These are phyloP conservation scores for Euzetes globulus DNA, from an alignment of 2,888 invertebrate genomes.

Conservation along the genomic window DNA sequence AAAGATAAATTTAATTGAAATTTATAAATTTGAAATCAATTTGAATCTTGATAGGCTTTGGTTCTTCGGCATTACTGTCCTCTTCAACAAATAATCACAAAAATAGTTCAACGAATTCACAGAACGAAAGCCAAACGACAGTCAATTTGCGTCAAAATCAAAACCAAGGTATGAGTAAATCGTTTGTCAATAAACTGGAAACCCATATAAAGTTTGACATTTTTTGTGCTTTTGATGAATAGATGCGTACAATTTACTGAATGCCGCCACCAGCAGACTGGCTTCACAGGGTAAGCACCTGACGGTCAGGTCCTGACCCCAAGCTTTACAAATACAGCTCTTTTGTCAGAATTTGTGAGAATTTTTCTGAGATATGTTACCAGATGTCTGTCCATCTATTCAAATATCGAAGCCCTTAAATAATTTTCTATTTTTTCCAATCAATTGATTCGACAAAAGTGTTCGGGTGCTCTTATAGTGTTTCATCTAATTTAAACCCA, in stretches of 20 bases:
- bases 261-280: slow-evolving; percentile 41
- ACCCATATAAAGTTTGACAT: background rate
- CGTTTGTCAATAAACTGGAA: background rate
- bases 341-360: too few species aligned
- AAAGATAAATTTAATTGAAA: too few species aligned
- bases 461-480: too few species aligned
- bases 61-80: background rate
- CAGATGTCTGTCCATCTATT: too few species aligned
- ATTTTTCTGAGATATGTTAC: too few species aligned
- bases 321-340: too few species aligned
- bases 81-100: background rate
- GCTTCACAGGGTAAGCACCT: slow-evolving; percentile 42
- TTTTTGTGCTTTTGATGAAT: slow-evolving; percentile 30
- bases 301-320: too few species aligned
- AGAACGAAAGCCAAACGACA: slow-evolving; percentile 21
- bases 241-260: slow-evolving; percentile 42
- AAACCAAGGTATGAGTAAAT: background rate
- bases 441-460: too few species aligned
- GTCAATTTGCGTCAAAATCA: background rate
- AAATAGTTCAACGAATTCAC: slow-evolving; percentile 36
- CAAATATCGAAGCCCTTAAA: too few species aligned
- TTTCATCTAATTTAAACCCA: too few species aligned
- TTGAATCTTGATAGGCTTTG: background rate
- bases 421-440: too few species aligned
- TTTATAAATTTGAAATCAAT: background rate